Evolutionary conservation across 2,888 invertebrate species (phyloP), one percentile per base, ranked within the genome.

Genomic region (Chouioia cunea): DNA sequence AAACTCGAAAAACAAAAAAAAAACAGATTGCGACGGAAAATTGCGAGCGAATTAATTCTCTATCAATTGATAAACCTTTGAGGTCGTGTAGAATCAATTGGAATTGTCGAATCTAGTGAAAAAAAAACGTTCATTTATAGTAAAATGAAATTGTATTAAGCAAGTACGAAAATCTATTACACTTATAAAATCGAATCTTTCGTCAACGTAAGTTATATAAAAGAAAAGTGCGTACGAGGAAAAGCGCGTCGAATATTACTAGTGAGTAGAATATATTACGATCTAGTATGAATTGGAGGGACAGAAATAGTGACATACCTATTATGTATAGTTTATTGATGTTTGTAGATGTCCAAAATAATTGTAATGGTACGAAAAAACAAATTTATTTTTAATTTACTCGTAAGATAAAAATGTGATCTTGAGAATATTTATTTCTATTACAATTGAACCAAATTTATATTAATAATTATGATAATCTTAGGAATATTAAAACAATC

Each of bases 41-140:
- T 74, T 74, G 65, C 66, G 70, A 74, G 69, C 66, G 68, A 70
- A 74, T 70, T 65, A 69, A 74, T 74, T 72, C 74, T 71, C 70
- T 67, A 62, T 54, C 43, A 14, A 64, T 48, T 48, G 56, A 66
- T 68, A 50, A 54, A 65, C 50, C 58, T 65, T 59, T 68, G 67
- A 73, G 66, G 58, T 67, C 62, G n/a, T 65, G 65, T 57, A 71
- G 71, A 69, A 71, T 65, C 65, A 63, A 16, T 59, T 73, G 52
- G 63, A 67, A 70, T 67, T 60, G 59, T 73, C 66, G 52, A 69
- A 69, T 69, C 54, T 27, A 53, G 70, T 70, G 59, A 54, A 70
- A 66, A 36, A n/a, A n/a, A 62, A 69, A n/a, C 64, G 63, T 73
- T 59, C 59, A 70, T 73, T 63, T 70, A 62, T 70, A 70, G 58